Base-by-base conservation (phyloP, 2,888 invertebrate species). In the Neocrepidodera transversa region DNA sequence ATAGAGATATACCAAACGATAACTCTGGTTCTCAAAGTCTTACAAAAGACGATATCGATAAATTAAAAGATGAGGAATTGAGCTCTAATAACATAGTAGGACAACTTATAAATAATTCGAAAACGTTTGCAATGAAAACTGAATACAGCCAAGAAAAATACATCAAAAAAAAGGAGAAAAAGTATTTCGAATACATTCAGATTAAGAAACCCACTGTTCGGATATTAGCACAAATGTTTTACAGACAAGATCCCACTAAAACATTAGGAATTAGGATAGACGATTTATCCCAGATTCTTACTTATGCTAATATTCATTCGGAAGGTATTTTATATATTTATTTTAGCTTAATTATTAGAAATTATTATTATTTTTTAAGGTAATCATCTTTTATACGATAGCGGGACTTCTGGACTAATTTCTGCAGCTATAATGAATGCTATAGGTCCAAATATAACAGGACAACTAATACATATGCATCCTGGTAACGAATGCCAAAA, bases 111-210 rank as follows among this genome's bases (percentile, higher is more conserved):
- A 91, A 90, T 62, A 96, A 96, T 76, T 97, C 96, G 11, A 90
- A 88, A 67, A 95, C 96, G 0, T 98, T 97, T 78, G 85, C 86
- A 30, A 84, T 86, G 55, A 97, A 97, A 83, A 97, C 96, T 0
- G 93, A 92, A 72, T 97, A 89, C 78, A 91, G 92, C 0, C 93
- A 97, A 78, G 93, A 93, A 69, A 97, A 97, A 78, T 98, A 97
- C 78, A 83, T 97, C 38, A 91, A 90, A 71, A 97, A 97, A 77
- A 99, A 99, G 78, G 92, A 93, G 72, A 91, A 90, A 70, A 97
- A 97, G 80, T 97, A 96, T 80, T 91, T 88, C 74, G 92, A 92
- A 72, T 91, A 88, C 73, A 81, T 95, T 11, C 88, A 89, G 67
- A 84, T 97, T 45, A 81, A 90, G 3, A 87, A 85, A 74, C 96